These are phyloP conservation scores for Aleiodes sp. DNA, from an alignment of 1,140 invertebrate genomes.

Conservation along the genomic window DNA sequence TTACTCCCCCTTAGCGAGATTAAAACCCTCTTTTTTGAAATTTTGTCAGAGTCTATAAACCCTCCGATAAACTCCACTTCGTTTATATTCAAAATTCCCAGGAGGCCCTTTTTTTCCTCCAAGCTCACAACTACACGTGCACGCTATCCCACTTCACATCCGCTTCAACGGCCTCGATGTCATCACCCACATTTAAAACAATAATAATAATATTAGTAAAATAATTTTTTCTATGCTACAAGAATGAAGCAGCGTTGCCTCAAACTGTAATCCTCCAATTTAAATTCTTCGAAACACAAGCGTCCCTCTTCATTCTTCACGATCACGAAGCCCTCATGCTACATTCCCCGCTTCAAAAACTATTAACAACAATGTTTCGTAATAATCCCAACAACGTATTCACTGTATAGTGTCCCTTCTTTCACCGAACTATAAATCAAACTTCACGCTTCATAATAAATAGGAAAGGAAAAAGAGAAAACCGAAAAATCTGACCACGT, in stretches of 20 bases:
- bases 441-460: too few relatives aligned
- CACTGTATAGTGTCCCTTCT: too few relatives aligned
- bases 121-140: background rate
- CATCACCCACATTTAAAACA: background rate
- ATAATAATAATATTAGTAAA: too few relatives aligned
- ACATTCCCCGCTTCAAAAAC: background rate
- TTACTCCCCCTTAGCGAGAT: background rate
- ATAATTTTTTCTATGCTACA: too few relatives aligned
- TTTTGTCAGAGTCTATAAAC: background rate
- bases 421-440: too few relatives aligned
- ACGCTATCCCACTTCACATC: constrained; percentile 23
- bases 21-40: background rate
- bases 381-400: too few relatives aligned
- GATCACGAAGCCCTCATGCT: background rate
- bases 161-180: constrained; percentile 14
- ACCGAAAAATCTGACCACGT: too few relatives aligned
- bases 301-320: background rate
- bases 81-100: background rate
- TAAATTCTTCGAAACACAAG: background rate
- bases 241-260: background rate
- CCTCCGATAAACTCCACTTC: background rate
- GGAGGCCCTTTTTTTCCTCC: background rate
- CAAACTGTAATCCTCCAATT: too few relatives aligned
- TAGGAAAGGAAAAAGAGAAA: too few relatives aligned
- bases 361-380: too few relatives aligned